Conservation (phyloP, 2,113 vertebrate species). For the Oophaga pumilio region DNA sequence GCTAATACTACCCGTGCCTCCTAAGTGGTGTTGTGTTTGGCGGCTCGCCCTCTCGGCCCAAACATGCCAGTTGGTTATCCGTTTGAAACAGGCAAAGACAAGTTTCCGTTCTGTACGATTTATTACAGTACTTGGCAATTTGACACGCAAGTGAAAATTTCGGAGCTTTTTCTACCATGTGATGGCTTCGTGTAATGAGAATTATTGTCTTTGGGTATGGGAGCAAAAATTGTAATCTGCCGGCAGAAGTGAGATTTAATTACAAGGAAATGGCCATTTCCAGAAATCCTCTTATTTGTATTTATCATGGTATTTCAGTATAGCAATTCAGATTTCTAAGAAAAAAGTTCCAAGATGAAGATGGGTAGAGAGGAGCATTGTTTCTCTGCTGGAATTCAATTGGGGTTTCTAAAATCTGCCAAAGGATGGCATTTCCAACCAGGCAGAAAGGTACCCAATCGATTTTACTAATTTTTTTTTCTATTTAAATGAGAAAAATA, state of each 20-base stretch:
- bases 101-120: background rate
- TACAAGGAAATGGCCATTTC: background rate
- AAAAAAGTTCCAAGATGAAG: too few relatives aligned
- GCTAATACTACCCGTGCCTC: background rate
- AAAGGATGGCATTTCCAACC: background rate
- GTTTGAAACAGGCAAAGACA: conserved; percentile 15
- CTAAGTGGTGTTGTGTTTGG: background rate
- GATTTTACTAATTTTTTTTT: too few relatives aligned
- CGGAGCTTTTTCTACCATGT: background rate
- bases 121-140: background rate
- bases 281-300: background rate
- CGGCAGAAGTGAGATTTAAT: background rate
- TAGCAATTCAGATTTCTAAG: background rate
- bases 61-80: background rate
- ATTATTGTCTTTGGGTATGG: background rate
- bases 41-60: background rate
- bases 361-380: too few relatives aligned
- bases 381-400: too few relatives aligned
- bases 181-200: background rate
- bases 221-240: background rate
- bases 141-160: background rate
- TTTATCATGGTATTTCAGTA: background rate
- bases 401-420: too few relatives aligned
- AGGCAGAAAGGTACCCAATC: background rate
- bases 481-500: too few relatives aligned